Percentiles rank a stretch among this genome's conserved stretches.
These are phyloP conservation scores for Glyphotaelius pellucidus DNA, from an alignment of 2,888 invertebrate species.

Conservation along the genomic window DNA sequence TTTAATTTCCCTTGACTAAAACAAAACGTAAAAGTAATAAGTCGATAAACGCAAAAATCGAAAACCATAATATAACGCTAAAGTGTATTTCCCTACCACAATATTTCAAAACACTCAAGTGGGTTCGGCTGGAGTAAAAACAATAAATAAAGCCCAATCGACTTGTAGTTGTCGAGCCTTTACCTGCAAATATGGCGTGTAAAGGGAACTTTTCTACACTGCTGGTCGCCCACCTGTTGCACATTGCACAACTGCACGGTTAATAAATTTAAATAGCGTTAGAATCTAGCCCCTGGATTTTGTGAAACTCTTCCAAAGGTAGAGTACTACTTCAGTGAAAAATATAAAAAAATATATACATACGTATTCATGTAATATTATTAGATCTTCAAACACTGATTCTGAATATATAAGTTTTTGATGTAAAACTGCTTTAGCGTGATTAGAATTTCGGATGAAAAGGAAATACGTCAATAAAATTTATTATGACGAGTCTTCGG, in stretches of 20 bases:
- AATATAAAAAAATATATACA: too few species aligned
- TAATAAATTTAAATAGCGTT: constrained; percentile 26
- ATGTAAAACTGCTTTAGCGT: too few species aligned
- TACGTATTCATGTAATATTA: too few species aligned
- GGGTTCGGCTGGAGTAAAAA: too few species aligned
- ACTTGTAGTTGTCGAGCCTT: not conserved
- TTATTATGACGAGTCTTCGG: too few species aligned
- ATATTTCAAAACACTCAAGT: not conserved
- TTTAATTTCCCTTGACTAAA: too few species aligned
- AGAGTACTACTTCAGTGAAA: not conserved
- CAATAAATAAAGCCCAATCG: too few species aligned
- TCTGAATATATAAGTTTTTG: too few species aligned
- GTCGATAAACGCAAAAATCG: not conserved
- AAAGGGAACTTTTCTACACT: constrained; percentile 11
- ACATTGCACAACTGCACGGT: not conserved
- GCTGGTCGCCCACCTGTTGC: constrained; percentile 39
- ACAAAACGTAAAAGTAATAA: too few species aligned
- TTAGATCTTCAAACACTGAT: too few species aligned
- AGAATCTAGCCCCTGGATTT: not conserved
- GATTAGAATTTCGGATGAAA: too few species aligned
- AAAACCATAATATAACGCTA: not conserved
- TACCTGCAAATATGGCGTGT: not conserved
- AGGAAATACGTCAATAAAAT: too few species aligned
- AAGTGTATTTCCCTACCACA: not conserved
- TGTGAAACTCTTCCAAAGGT: not conserved